Evolutionary conservation across 2,113 vertebrate species (phyloP).

Genomic region (Pogonocichla stellata): DNA sequence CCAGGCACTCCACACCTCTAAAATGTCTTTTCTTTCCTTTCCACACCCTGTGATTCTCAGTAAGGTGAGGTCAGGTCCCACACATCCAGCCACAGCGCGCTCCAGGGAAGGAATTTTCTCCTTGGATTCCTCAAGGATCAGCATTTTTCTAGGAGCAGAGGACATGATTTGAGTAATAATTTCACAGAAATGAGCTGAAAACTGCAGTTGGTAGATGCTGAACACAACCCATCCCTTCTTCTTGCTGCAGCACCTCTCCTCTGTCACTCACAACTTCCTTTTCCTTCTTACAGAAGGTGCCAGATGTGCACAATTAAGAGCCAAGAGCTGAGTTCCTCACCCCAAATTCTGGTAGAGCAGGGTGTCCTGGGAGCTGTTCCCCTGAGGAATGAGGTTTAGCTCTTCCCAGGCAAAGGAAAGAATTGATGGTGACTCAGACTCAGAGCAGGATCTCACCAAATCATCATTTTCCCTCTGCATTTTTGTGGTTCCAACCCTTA

Average conservation of each 20-base stretch:
- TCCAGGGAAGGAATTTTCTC: not conserved
- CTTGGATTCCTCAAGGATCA: no score
- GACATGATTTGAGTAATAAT: not conserved
- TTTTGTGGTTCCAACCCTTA: not conserved
- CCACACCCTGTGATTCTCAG: not conserved
- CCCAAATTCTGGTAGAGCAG: not conserved
- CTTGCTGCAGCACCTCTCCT: not conserved
- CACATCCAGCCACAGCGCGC: not conserved
- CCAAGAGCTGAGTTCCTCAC: not conserved
- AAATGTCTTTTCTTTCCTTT: not conserved
- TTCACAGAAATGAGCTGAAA: not conserved
- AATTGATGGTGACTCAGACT: not conserved
- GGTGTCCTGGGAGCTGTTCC: not conserved
- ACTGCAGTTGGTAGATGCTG: not conserved
- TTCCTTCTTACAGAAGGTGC: not conserved
- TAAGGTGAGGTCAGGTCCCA: not conserved
- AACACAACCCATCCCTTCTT: not conserved
- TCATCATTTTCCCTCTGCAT: fast-evolving
- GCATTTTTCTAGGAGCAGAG: not conserved
- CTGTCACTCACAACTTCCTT: not conserved
- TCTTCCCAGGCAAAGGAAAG: not conserved
- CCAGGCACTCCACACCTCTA: not conserved
- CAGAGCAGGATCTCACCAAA: not conserved
- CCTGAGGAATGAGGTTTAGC: not conserved
- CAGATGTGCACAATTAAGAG: not conserved